Percentiles rank a stretch among this genome's conserved stretches.
Evolutionary conservation across 2,797 vertebrate species (phyloP).

Genomic region (Artibeus lituratus): DNA sequence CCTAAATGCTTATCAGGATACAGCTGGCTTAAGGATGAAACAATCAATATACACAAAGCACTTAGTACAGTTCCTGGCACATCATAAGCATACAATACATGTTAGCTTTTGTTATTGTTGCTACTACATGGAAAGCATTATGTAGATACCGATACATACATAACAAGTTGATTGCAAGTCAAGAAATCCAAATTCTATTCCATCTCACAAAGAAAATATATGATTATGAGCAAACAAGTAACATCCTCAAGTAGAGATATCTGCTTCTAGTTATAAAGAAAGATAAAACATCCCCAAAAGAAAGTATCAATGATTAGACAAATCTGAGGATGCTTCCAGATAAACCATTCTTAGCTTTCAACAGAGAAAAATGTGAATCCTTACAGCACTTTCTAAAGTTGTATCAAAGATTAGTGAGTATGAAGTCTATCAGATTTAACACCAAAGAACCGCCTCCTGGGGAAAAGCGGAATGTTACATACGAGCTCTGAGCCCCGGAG

Average conservation of each 20-base stretch:
- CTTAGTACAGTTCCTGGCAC: slow-evolving; percentile 21
- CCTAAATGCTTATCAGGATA: slow-evolving; percentile 26
- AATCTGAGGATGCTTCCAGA: slow-evolving; percentile 38
- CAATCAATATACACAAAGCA: slow-evolving; percentile 27
- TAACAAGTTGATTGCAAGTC: background rate
- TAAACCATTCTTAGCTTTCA: slow-evolving; percentile 44
- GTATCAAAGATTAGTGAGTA: slow-evolving; percentile 31
- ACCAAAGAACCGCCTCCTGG: background rate
- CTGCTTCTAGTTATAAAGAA: slow-evolving; percentile 49
- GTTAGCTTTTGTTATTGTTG: slow-evolving; percentile 33
- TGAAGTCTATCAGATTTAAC: slow-evolving; percentile 36
- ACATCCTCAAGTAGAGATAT: slow-evolving; percentile 34
- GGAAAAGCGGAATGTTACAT: background rate
- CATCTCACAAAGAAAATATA: slow-evolving; percentile 45
- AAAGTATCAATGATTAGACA: slow-evolving; percentile 47
- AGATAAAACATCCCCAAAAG: slow-evolving; percentile 51
- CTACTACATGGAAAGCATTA: slow-evolving; percentile 21
- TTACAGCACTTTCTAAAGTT: slow-evolving; percentile 32
- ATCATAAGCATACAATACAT: slow-evolving; percentile 9
- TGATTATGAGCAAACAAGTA: slow-evolving; percentile 35
- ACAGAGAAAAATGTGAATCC: slow-evolving; percentile 40
- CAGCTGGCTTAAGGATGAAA: background rate
- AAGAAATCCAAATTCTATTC: slow-evolving; percentile 54
- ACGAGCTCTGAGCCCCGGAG: slow-evolving; percentile 20
- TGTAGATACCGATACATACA: background rate